Base-by-base conservation (phyloP, 2,797 vertebrate species). In the Limnodromus scolopaceus region DNA sequence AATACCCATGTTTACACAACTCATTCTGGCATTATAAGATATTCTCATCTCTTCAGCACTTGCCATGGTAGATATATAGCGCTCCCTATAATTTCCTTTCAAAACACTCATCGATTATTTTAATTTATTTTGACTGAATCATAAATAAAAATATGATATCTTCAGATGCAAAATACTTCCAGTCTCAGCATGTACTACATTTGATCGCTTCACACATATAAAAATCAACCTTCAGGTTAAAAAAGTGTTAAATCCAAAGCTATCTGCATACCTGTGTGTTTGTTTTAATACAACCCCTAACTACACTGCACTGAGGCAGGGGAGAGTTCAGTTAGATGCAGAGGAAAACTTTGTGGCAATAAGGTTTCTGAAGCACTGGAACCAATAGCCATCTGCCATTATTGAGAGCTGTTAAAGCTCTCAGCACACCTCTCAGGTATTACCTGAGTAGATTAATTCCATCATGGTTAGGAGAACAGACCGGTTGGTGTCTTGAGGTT, bases 61-160 rank as follows among this genome's bases (percentile, higher is more conserved):
- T 92, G 64, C 84, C 49, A 69, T 32, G 58, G 66, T 76, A 95
- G 87, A 94, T 84, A 82, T 53, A 90, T n/a, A 86, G 32, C 3
- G 39, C 32, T 87, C 55, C 51, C 39, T 82, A 72, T 82, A 88
- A 94, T 76, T 84, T 92, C 51, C 72, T 93, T 95, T 92, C 80
- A 92, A 93, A 95, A 71, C 57, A 92, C 79, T 95, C 58, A 89
- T 89, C 0, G 3, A 95, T 92, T 84, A 91, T 77, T 93, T 88
- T 82, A 90, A 90, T 92, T 88, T 93, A 95, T 86, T 93, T 89
- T 89, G 92, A 85, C 86, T 32, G 22, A 94, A 72, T 18, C 63
- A 84, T 96, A 93, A 93, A 89, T 90, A 92, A 94, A 96, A 92
- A 69, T 41, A 94, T 7, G 12, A 2, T 80, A 68, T 75, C 77